Evolutionary conservation across 2,797 vertebrate genomes (phyloP), one percentile per base, ranked within the genome.

Genomic region (Tarsius wallacei): DNA sequence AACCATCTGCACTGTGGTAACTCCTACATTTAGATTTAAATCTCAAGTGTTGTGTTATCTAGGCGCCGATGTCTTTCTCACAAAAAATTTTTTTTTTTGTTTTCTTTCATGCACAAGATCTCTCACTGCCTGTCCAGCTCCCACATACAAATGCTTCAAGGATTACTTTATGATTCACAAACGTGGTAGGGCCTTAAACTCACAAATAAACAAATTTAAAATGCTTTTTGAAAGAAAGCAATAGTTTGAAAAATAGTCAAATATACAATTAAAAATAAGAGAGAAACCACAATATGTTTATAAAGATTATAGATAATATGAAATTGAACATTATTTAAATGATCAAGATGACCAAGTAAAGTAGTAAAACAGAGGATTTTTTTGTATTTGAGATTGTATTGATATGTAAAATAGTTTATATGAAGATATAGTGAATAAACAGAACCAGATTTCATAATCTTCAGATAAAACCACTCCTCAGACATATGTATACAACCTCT

Each of bases 151-250:
- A 78, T 55, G 66, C 22, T 12, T 3, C 1, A 33, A 53, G 31
- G 36, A 26, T 22, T 93, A 61, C 36, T 93, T 86, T 86, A 53
- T 68, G 73, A 78, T 33, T 55, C 82, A 93, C 49, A 78, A 64
- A 78, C 57, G 8, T 70, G 17, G 17, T 31, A 61, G 42, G 24
- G 24, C 63, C 22, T 87, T 42, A 31, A 87, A 93, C 53, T 80
- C 74, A 61, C 36, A 51, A 59, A 80, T 61, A 87, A 31, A 76
- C 59, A 80, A 21, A 59, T 8, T 51, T 51, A 26, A 80, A 93
- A 93, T 53, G 10, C 66, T 51, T 33, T 36, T 63, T 53, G 64
- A 81, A 87, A 87, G n/a, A 21, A 78, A 80, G n/a, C 28, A 31
- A 57, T 9, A 6, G n/a, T 63, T 61, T 63, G 55, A 71, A 87